Evolutionary conservation across 1,140 invertebrate genomes (phyloP), one percentile per base, ranked within the genome.

Genomic region (Euglossa dilemma): DNA sequence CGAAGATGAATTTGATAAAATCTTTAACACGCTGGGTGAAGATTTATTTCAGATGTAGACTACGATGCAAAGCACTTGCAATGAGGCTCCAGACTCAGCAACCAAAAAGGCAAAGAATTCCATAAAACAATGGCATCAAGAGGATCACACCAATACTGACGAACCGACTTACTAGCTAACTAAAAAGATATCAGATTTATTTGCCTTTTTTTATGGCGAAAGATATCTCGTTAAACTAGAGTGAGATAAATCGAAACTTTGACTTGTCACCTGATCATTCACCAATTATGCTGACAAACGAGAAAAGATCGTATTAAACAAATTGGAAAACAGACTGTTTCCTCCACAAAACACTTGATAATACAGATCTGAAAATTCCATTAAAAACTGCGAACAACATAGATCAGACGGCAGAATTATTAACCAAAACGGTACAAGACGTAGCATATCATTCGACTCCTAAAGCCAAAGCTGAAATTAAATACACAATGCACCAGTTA

Each of bases 21-120:
- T 91, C 64, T 91, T 94, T 73, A 79, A 85, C 28, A 83, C 75
- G 12, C 73, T 94, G 25, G 93, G 93, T 11, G 67, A n/a, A 83
- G 86, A 73, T 94, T 93, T 79, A 87, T 94, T 36, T 89, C 85
- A 6, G 92, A 88, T 0, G 91, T 90, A 5, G 91, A 93, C 70
- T 93, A 87, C 28, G 93, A 92, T 67, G 91, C 90, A 8, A 93
- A 93, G 81, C 89, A 92, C 36, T 76, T 57, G 3, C 52, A 76
- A 20, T 93, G 90, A 90, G 89, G 90, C 6, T 92, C 86, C 36
- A 85, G 88, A 43, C 57, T 85, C 9, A 76, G 25, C 1, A 82
- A 23, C 7, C 9, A 52, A 4, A 85, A 82, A 79, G 89, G 86
- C 18, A 77, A 83, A 73, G 36, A 87, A 73, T 87, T 91, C 7